phyloP scores from a whole-genome alignment of 2,888 invertebrate species.

The Ormyrus pomaceus region DNA sequence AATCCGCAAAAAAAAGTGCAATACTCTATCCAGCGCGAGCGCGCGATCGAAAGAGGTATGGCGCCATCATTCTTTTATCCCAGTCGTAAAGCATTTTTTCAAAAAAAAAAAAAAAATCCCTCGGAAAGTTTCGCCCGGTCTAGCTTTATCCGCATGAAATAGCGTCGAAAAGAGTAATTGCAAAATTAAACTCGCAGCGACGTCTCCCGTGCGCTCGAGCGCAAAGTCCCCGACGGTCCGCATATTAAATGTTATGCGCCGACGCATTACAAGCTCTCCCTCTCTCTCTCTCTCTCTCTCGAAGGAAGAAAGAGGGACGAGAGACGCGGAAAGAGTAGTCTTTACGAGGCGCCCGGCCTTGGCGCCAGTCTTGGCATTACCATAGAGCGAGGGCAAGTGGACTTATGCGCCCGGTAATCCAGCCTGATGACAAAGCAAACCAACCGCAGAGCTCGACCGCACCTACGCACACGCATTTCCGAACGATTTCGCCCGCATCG shows the following conservation, averaged over 20 bases:
- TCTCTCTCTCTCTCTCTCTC: too few species aligned
- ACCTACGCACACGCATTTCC: not conserved
- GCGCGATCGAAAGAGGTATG: constrained; percentile 22
- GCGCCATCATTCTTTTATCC: constrained; percentile 52
- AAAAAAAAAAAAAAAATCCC: too few species aligned
- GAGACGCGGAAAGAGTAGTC: constrained; percentile 15
- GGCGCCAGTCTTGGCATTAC: constrained; percentile 57
- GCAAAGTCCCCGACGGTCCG: not conserved
- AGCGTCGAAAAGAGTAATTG: constrained; percentile 54
- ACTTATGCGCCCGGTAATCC: constrained; percentile 55
- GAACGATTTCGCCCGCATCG: constrained; percentile 15
- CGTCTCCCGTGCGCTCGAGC: not conserved
- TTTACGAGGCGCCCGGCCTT: constrained; percentile 56
- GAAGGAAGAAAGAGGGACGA: not conserved
- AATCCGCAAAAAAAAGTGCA: too few species aligned
- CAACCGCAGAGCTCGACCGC: not conserved
- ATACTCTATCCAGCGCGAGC: not conserved
- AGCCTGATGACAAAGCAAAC: constrained; percentile 57
- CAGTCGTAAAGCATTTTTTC: constrained; percentile 9
- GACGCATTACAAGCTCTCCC: not conserved
- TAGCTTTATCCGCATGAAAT: too few species aligned
- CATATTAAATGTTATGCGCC: not conserved
- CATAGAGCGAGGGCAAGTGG: constrained; percentile 53
- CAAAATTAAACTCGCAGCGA: constrained; percentile 47
- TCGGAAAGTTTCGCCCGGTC: too few species aligned